These are phyloP conservation scores for Tadarida brasiliensis DNA, from an alignment of 2,797 vertebrate genomes.

Conservation along the genomic window DNA sequence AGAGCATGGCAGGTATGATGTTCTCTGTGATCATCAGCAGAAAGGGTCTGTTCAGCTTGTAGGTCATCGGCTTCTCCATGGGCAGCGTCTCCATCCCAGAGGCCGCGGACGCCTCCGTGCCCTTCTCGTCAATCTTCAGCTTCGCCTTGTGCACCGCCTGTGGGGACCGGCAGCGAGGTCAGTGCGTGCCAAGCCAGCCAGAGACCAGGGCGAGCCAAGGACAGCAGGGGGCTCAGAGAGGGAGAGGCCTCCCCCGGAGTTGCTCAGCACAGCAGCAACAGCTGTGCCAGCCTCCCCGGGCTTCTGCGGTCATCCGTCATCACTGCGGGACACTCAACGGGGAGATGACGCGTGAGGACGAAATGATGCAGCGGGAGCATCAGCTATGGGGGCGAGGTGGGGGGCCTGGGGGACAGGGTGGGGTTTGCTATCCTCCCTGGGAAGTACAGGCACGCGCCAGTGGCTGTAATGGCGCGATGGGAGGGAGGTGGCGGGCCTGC, in stretches of 20 bases:
- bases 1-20: conserved; percentile 89
- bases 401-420: rapidly evolving
- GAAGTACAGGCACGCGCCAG: background rate
- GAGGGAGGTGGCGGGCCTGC: background rate
- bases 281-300: background rate
- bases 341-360: rapidly evolving
- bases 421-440: background rate
- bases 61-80: conserved; percentile 84
- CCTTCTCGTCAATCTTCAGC: conserved; percentile 93
- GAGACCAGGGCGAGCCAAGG: background rate
- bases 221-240: background rate
- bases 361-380: rapidly evolving
- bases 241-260: background rate
- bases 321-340: background rate
- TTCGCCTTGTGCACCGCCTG: conserved; percentile 94
- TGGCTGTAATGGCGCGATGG: background rate
- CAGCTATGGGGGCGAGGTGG: no score
- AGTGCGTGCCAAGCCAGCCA: background rate
- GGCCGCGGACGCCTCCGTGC: conserved; percentile 91
- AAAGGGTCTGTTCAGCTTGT: conserved; percentile 90
- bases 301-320: background rate
- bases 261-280: background rate
- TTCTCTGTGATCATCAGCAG: conserved; percentile 91
- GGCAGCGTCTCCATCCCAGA: conserved; percentile 87
- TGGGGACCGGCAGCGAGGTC: background rate